Base-by-base conservation (phyloP, 2,888 invertebrate genomes). In the Trichogramma dendrolimi region DNA sequence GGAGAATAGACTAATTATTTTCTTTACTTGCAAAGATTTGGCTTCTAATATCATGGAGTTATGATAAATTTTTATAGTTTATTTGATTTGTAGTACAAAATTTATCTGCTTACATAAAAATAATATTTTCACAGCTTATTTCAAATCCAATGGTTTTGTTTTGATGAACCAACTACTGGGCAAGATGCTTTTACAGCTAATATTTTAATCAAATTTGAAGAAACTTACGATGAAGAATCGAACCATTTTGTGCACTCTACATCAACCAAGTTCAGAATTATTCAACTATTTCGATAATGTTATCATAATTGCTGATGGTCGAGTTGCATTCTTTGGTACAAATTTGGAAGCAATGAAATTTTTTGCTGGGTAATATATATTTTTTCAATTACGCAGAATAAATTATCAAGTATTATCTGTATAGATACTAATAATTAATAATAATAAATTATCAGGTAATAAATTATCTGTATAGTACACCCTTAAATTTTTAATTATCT, bases 161-260 rank as follows among this genome's bases (percentile, higher is more conserved):
- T 95, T 75, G 97, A 98, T 73, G 97, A 98, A 75, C 96, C 96
- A 6, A 97, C 97, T 0, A 96, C 96, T 0, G 95, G 96, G 0
- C 78, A 91, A 60, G 97, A 98, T 78, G 93, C 95, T 0, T 94
- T 88, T 72, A 95, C 95, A 75, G 96, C 97, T 0, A 90, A 90
- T 75, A 92, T 90, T 75, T 82, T 97, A 61, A 87, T 92, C 60
- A 82, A 84, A 5, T 56, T 84, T 92, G 71, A 85, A 87, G 41
- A 81, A 83, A 65, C 86, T 90, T 75, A 87, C 91, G 0, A 83
- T 84, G 3, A 85, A 86, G 68, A 92, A 93, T 14, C 91, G 91
- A 79, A 94, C 94, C 0, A 88, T 96, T 46, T 82, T 96, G 60
- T 94, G 94, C 75, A 96, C 96, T 27, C 96, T 96, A 70, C 96